phyloP scores from a whole-genome alignment of 2,888 invertebrate species.

The Synanthedon tipuliformis region DNA sequence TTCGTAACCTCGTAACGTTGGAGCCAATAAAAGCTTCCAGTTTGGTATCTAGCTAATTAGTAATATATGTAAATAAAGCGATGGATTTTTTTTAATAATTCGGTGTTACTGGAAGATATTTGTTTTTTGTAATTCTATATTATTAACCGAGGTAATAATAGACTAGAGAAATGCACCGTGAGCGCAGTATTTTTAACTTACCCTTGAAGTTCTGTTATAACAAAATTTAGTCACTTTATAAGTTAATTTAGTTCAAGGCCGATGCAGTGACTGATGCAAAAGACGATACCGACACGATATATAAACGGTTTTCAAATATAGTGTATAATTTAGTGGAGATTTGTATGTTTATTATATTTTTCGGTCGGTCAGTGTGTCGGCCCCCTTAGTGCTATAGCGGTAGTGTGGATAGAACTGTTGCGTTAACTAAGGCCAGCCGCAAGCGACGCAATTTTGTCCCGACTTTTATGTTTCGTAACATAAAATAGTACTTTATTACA shows the following conservation, averaged over 20 bases:
- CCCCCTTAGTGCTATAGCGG: constrained; percentile 24
- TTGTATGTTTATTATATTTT: background rate
- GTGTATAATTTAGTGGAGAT: background rate
- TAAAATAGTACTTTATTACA: too few species aligned
- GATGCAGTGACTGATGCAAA: constrained; percentile 30
- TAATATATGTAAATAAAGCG: constrained; percentile 49
- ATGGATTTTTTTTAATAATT: constrained; percentile 20
- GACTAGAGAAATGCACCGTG: constrained; percentile 28
- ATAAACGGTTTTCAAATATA: background rate
- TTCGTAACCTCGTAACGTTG: too few species aligned
- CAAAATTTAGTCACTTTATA: constrained; percentile 39
- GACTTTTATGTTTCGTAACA: too few species aligned
- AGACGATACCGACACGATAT: background rate
- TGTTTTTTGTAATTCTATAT: constrained; percentile 9
- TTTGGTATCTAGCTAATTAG: constrained; percentile 27
- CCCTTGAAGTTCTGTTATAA: constrained; percentile 35
- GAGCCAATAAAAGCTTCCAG: background rate
- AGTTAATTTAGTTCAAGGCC: constrained; percentile 24
- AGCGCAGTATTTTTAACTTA: constrained; percentile 44
- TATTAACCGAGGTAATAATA: constrained; percentile 15
- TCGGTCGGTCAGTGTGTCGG: constrained; percentile 33
- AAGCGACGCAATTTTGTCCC: too few species aligned
- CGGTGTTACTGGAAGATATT: constrained; percentile 23
- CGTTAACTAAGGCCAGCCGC: too few species aligned
- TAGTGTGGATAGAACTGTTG: constrained; percentile 7